Base-by-base conservation (phyloP, 92 coral and sea anemone genomes). In the Porites divaricata region DNA sequence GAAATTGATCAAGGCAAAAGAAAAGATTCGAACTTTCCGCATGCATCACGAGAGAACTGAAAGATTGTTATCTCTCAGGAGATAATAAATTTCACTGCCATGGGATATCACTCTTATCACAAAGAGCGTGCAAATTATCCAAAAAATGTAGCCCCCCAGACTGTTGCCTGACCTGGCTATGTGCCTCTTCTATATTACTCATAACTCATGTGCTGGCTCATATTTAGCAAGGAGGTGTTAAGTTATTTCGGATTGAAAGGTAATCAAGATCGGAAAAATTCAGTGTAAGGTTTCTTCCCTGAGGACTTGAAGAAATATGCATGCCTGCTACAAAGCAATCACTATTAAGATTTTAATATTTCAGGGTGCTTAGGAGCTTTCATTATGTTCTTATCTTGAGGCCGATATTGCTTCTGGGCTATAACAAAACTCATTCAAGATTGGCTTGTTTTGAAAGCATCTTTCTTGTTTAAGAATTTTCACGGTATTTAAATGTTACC, bases 51-150 rank as follows among this genome's bases (percentile, higher is more conserved):
- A 54, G 67, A 73, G 81, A 81, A 82, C 79, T 72, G 56, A 54
- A 13, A 87, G 94, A 91, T 87, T 63, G 70, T 82, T 87, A 87
- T 87, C 88, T 90, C 19, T 75, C 9, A 50, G 35, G 71, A 72
- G 79, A 82, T 82, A 82, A 81, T 79, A 79, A 82, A 61, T 72
- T 82, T 75, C 50, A 52, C 71, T 82, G 79, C 86, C 54, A 72
- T 72, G 68, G 79, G 50, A 63, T 73, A 72, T 51, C 79, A 73
- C 28, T 82, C 79, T 82, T 82, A 82, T 82, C 86, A 35, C 63
- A 62, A 21, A 62, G 79, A 82, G 75, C 70, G 78, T 82, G 49
- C 51, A 82, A 82, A 73, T 82, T 82, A 82, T 82, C 71, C 72
- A 10, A 72, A 82, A 62, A 59, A 82, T 82, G 65, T 52, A 48